Evolutionary conservation across 1,140 invertebrate genomes (phyloP).

Genomic region (Grapholita molesta): DNA sequence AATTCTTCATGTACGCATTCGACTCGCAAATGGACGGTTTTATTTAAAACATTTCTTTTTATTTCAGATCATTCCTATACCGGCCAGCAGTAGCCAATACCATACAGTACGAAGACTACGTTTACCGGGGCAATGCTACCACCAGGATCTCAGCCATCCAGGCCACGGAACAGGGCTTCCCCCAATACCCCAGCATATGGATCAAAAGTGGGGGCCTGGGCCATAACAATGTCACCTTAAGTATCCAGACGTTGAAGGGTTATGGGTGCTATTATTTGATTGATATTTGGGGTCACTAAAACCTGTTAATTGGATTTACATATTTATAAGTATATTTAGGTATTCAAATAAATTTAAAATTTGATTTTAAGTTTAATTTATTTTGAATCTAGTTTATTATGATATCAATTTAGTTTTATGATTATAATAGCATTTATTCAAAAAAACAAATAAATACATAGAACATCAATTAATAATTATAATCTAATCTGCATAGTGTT

Average conservation of each 20-base stretch:
- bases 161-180: slow-evolving; percentile 41
- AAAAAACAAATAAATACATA: no score
- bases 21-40: not conserved
- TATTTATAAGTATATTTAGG: no score
- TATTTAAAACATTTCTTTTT: not conserved
- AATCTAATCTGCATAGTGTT: no score
- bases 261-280: slow-evolving; percentile 29
- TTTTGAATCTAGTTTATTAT: no score
- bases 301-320: no score
- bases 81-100: slow-evolving; percentile 35
- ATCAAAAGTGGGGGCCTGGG: slow-evolving; percentile 44
- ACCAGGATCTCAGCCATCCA: slow-evolving; percentile 41
- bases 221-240: slow-evolving; percentile 23
- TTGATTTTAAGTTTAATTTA: no score
- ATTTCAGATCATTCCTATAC: slow-evolving; percentile 43
- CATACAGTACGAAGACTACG: slow-evolving; percentile 43
- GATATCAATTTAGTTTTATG: no score
- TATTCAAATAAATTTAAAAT: no score
- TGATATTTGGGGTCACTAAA: slow-evolving; percentile 32
- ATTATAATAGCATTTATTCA: no score
- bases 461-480: no score
- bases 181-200: slow-evolving; percentile 39
- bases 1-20: no score
- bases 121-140: slow-evolving; percentile 34
- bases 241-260: slow-evolving; percentile 24